Base-by-base conservation (phyloP, 2,113 vertebrate species). In the Thermophis baileyi region DNA sequence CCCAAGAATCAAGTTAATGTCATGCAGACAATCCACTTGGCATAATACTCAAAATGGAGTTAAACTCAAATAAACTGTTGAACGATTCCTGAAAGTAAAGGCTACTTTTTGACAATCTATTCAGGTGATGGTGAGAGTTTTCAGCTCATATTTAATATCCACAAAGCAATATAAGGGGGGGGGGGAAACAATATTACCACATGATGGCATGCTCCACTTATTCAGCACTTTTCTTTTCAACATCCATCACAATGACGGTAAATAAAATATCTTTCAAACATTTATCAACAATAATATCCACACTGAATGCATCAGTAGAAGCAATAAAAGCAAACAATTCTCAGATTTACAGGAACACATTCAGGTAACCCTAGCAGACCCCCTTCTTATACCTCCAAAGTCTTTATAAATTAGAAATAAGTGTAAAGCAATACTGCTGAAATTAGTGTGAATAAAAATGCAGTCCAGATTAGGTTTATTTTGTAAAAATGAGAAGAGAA, bases 261-360 rank as follows among this genome's bases (percentile, higher is more conserved):
- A 94, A 40, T 10, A 94, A 93, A 94, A 85, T 57, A 95, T 92
- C 94, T 95, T 93, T 95, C 91, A 96, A 96, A 47, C 9, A 94
- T 95, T 95, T 94, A 90, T 94, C 94, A 96, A 91, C 25, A 92
- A 87, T 92, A 92, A 1, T 49, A 12, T 90, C 47, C 91, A 9
- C 46, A 69, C 74, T 53, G 88, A 95, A 95, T 91, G 53, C 85
- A 92, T 96, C 95, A 94, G 51, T 30, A 93, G 94, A 14, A 94
- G 51, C 53, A 93, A 93, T 94, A 90, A 95, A 97, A 96, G 90
- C 91, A 94, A 95, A 69, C 95, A 50, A 49, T 35, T 35, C 22
- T 50, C 63, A 92, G 35, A 90, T 5, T 54, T 81, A 74, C 27
- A 89, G 24, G 24, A 50, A 16, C 93, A 92, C 94, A 12, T 44